A percentile compares a stretch with the other conserved stretches of the same genome.
Conservation (phyloP, 2,797 vertebrate genomes). For the Schizopygopsis malacanthus region DNA sequence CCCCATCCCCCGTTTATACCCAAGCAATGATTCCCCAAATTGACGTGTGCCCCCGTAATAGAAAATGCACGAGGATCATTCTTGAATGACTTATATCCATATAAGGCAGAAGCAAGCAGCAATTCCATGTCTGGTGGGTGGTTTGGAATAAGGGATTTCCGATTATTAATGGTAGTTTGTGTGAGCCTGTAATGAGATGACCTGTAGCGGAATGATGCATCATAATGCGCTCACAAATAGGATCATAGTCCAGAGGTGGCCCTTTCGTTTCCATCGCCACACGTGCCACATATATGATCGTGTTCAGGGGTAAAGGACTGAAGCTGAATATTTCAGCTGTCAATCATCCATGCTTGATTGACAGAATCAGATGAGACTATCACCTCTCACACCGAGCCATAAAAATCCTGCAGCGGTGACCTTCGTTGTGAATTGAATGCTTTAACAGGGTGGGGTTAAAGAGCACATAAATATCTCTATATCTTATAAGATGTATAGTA, state of each 20-base stretch:
- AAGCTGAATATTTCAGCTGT: constrained; percentile 24
- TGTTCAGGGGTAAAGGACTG: constrained; percentile 16
- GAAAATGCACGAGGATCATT: constrained; percentile 19
- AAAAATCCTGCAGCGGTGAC: constrained; percentile 1
- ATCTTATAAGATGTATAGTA: not conserved
- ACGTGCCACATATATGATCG: not conserved
- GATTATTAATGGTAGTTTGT: constrained; percentile 44
- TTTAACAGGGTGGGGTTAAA: constrained; percentile 3
- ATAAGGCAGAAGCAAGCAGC: constrained; percentile 28
- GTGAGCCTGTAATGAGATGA: constrained; percentile 39
- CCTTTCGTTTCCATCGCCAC: not conserved
- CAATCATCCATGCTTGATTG: constrained; percentile 41
- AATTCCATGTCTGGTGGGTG: constrained; percentile 34
- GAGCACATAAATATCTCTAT: constrained; percentile 21
- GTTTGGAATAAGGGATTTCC: constrained; percentile 27
- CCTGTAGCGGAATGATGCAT: constrained; percentile 45
- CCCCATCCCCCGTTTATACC: constrained; percentile 1
- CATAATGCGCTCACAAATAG: constrained; percentile 41
- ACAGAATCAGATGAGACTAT: constrained; percentile 32
- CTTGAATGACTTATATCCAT: constrained; percentile 18
- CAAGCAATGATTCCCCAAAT: constrained; percentile 27
- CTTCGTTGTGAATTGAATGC: constrained; percentile 17
- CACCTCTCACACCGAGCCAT: not conserved
- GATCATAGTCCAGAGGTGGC: constrained; percentile 29
- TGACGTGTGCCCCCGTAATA: constrained; percentile 30